Base-by-base conservation (phyloP, 2,113 vertebrate species). In the Boleophthalmus pectinirostris region DNA sequence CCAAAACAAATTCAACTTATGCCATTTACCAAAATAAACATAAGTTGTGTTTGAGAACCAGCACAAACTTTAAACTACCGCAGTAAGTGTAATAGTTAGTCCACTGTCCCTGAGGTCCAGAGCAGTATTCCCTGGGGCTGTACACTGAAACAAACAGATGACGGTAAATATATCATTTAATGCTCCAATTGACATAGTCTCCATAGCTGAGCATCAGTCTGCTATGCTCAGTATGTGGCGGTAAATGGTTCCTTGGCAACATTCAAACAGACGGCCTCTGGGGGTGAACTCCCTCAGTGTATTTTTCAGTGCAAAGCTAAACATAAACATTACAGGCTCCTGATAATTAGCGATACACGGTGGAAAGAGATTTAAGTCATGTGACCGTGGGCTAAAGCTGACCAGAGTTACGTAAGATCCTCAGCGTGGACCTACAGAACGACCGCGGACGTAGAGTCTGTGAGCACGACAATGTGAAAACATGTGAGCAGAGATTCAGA, bases 361-460 rank as follows among this genome's bases (percentile, higher is more conserved):
- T 91, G 79, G 85, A 87, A 87, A 75, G 69, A 84, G 86, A 87
- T 90, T 91, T 76, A 78, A 84, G 82, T 90, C 88, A 90, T 83
- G 80, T 79, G 77, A 85, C 72, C 49, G 15, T 75, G 71, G 0
- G 57, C 74, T 73, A 82, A 81, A 86, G 82, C 79, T 47, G 9
- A 49, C 69, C 54, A 43, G 63, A 66, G 63, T 91, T 92, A 88
- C 80, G 66, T 87, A 91, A 92, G 21, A 33, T 66, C 51, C 29
- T 70, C 65, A 63, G 69, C 46, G 71, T 67, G 54, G 15, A 61
- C 11, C 21, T 72, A 61, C n/a, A 5, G 64, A 78, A 74, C 33
- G 56, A 74, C 76, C n/a, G n/a, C n/a, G n/a, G n/a, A n/a, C n/a
- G n/a, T n/a, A n/a, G n/a, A n/a, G n/a, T n/a, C n/a, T n/a, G n/a